Conservation (phyloP, 1,140 invertebrate genomes). For the Heliconius eleuchia region DNA sequence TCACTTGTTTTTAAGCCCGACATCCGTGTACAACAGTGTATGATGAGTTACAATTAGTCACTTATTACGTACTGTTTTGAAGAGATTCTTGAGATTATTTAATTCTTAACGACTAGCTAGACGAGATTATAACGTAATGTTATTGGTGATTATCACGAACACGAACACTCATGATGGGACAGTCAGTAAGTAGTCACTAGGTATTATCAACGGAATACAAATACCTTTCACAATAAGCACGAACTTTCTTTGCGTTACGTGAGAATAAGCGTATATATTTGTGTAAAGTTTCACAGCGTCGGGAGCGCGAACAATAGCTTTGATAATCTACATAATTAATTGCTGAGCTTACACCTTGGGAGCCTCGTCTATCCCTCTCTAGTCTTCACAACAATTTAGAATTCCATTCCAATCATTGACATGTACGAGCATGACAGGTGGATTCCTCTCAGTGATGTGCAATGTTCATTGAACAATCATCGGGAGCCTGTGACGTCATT, state of each 20-base stretch:
- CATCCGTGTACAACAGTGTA: constrained; percentile 42
- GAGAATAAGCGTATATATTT: constrained; percentile 59
- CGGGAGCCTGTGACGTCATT: not conserved
- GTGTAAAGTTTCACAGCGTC: constrained; percentile 66
- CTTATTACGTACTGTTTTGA: not conserved
- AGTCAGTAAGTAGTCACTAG: not conserved
- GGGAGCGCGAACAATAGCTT: constrained; percentile 60
- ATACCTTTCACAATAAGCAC: constrained; percentile 51
- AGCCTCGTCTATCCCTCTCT: constrained; percentile 33
- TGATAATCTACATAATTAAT: constrained; percentile 74
- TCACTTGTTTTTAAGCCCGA: constrained; percentile 64
- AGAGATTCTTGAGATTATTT: not conserved
- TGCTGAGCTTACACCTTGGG: constrained; percentile 52
- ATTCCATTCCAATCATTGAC: constrained; percentile 34
- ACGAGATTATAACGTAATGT: constrained; percentile 22
- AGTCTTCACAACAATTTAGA: constrained; percentile 48
- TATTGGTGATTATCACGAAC: constrained; percentile 25
- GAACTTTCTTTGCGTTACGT: constrained; percentile 69
- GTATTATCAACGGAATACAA: constrained; percentile 28
- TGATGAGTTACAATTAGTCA: not conserved
- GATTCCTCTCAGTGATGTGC: constrained; percentile 48
- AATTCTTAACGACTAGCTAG: not conserved
- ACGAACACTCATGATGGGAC: constrained; percentile 35
- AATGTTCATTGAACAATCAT: not conserved
- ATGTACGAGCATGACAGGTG: constrained; percentile 50